Conservation (phyloP, 2,888 invertebrate species). For the Pristionchus arcanus region DNA sequence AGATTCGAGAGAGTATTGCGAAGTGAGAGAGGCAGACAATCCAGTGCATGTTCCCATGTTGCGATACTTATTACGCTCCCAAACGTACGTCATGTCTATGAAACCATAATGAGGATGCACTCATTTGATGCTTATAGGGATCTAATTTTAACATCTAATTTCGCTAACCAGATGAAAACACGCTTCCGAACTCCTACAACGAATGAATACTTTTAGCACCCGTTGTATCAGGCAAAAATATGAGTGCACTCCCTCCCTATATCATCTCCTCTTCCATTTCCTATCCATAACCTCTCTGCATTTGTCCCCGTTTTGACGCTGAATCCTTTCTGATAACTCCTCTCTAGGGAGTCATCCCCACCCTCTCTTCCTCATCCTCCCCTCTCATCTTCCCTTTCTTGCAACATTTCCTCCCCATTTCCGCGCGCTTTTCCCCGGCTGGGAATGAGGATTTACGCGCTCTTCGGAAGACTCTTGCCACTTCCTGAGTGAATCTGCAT, state of each 20-base stretch:
- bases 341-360: conserved; percentile 39
- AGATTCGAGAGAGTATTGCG: no score
- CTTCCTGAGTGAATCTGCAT: conserved; percentile 32
- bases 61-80: not conserved
- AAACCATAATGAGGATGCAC: not conserved
- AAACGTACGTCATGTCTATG: not conserved
- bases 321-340: conserved; percentile 35
- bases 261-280: conserved; percentile 52
- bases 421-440: conserved; percentile 11
- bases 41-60: no score
- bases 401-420: conserved; percentile 54
- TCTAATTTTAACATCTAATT: not conserved
- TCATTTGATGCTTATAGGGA: not conserved
- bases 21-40: no score
- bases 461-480: not conserved
- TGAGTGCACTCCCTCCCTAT: conserved; percentile 53
- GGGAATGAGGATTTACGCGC: not conserved
- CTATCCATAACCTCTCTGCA: not conserved
- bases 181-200: no score
- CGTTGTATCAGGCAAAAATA: no score
- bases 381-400: conserved; percentile 58
- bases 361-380: conserved; percentile 58
- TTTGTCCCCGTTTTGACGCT: not conserved
- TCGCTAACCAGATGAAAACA: no score
- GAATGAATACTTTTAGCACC: no score